Evolutionary conservation across 1,140 invertebrate genomes (phyloP).

Genomic region (Monochamus saltuarius): DNA sequence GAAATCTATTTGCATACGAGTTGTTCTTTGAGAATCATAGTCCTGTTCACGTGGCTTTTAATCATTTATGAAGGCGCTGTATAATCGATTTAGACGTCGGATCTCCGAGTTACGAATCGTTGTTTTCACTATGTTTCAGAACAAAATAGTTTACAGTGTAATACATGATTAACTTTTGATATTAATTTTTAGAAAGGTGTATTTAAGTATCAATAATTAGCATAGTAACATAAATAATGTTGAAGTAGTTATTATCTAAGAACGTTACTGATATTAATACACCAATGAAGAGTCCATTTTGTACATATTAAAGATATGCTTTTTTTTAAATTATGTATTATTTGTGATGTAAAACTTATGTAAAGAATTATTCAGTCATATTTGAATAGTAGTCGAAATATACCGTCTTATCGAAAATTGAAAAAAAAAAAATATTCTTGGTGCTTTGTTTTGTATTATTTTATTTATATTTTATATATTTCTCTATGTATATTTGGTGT

Average conservation of each 20-base stretch:
- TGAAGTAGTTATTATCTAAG: constrained; percentile 3
- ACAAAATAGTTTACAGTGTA: no score
- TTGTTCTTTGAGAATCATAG: no score
- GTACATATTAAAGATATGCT: constrained; percentile 15
- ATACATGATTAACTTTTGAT: no score
- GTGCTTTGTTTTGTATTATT: constrained; percentile 14
- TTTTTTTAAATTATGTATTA: neutral
- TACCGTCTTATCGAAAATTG: neutral
- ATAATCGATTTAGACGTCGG: no score
- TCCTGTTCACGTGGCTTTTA: no score
- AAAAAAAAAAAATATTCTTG: constrained; percentile 1
- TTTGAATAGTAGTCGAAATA: neutral
- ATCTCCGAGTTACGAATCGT: no score
- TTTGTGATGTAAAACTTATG: constrained; percentile 1
- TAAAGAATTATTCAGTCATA: neutral
- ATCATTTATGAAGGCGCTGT: no score
- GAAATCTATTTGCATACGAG: no score
- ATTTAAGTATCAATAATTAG: no score
- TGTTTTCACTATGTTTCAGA: no score
- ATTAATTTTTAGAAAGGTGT: no score
- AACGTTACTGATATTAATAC: constrained; percentile 15
- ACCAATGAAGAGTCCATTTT: constrained; percentile 22
- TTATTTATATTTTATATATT: constrained; percentile 14
- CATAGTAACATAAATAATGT: no score
- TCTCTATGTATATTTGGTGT: constrained; percentile 6